Percentiles rank a stretch among this genome's conserved stretches.
phyloP scores from a whole-genome alignment of 2,113 vertebrate genomes.

The Chelonoidis abingdonii region DNA sequence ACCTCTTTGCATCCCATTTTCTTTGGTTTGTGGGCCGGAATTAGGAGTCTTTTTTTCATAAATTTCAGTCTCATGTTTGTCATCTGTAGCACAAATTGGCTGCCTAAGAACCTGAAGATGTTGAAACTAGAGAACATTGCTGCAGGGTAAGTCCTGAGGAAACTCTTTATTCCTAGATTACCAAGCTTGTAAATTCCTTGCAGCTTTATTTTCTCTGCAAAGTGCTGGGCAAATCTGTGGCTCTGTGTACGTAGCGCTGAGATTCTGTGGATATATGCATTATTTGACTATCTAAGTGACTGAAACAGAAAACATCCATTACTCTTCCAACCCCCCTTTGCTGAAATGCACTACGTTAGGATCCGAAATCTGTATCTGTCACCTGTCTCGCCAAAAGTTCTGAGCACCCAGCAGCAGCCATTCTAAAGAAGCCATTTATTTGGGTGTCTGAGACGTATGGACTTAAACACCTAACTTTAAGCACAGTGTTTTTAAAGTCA shows the following conservation, averaged over 20 bases:
- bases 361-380: background rate
- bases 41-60: constrained; percentile 24
- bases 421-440: background rate
- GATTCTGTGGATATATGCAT: background rate
- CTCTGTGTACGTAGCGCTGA: background rate
- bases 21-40: constrained; percentile 17
- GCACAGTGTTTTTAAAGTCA: background rate
- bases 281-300: background rate
- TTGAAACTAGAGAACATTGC: background rate
- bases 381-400: constrained; percentile 9
- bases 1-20: background rate
- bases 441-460: background rate
- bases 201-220: background rate
- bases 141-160: background rate
- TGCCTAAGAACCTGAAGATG: background rate
- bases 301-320: background rate
- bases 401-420: background rate
- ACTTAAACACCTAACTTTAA: constrained; percentile 1
- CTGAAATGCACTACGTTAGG: background rate
- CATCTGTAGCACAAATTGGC: background rate
- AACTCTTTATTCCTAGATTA: background rate
- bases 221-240: background rate
- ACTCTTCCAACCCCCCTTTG: background rate
- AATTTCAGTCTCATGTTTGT: constrained; percentile 1
- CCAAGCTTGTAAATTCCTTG: background rate